A percentile compares a stretch with the other conserved stretches of the same genome.
Conservation (phyloP, 1,140 invertebrate species). For the Ooceraea biroi region DNA sequence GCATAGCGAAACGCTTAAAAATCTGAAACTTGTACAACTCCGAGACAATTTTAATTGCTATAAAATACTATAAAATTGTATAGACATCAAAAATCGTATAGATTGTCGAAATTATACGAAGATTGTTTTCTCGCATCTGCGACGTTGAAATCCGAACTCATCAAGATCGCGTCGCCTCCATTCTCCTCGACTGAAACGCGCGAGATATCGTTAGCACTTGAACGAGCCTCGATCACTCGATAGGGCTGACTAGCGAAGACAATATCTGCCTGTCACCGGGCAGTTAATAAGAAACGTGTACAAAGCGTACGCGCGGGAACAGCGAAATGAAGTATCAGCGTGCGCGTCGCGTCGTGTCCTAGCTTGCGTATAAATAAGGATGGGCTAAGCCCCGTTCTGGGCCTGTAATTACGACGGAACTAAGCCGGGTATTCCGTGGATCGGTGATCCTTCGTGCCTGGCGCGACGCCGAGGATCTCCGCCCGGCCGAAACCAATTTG, state of each 20-base stretch:
- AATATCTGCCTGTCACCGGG: constrained; percentile 63
- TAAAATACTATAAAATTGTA: not conserved
- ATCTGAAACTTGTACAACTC: not conserved
- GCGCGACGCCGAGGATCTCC: constrained; percentile 69
- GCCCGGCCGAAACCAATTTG: constrained; percentile 85
- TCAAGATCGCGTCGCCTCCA: constrained; percentile 8
- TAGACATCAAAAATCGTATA: not conserved
- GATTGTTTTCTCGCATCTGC: no score
- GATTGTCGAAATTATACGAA: not conserved
- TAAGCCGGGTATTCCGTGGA: constrained; percentile 85
- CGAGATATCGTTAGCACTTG: not conserved
- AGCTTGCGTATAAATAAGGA: constrained; percentile 84
- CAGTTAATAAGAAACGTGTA: constrained; percentile 64
- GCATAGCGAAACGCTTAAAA: not conserved
- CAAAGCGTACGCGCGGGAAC: constrained; percentile 21
- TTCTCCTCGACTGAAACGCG: not conserved
- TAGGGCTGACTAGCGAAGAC: constrained; percentile 25
- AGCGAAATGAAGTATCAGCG: constrained; percentile 55
- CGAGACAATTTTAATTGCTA: not conserved
- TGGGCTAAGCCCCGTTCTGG: constrained; percentile 83
- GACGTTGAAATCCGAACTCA: not conserved
- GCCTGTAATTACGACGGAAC: constrained; percentile 85
- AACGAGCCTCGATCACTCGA: constrained; percentile 8
- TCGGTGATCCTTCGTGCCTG: constrained; percentile 84
- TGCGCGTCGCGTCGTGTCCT: constrained; percentile 67